These are phyloP conservation scores for Notolepis coatsorum DNA, from an alignment of 2,797 vertebrate species.

Conservation along the genomic window DNA sequence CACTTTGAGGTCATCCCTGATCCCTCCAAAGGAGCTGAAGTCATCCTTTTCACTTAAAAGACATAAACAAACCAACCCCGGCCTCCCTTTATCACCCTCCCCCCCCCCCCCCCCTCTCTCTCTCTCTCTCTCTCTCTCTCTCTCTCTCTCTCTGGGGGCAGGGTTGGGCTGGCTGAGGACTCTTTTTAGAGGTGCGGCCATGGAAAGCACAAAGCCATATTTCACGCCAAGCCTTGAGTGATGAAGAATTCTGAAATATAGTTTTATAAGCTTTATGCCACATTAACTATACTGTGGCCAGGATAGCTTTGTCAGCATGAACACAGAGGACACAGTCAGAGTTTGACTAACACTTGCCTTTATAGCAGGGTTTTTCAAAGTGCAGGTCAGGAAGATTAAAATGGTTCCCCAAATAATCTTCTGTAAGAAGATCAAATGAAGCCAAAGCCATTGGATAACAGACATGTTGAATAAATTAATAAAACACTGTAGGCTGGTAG, in stretches of 20 bases:
- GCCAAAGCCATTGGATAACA: no score
- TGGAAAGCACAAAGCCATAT: conserved; percentile 13
- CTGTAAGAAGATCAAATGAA: no score
- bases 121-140: conserved; percentile 18
- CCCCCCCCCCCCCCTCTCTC: conserved; percentile 1
- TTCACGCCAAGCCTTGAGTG: conserved; percentile 17
- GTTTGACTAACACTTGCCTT: conserved; percentile 31
- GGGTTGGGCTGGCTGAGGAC: conserved; percentile 47
- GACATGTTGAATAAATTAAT: no score
- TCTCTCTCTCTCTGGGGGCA: conserved; percentile 61
- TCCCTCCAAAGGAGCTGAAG: conserved; percentile 65
- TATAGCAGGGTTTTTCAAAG: no score
- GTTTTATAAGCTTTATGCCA: conserved; percentile 22
- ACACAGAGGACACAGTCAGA: conserved; percentile 26
- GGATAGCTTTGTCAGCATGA: conserved; percentile 55
- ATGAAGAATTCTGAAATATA: conserved; percentile 15
- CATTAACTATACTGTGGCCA: conserved; percentile 3
- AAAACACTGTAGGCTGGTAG: no score
- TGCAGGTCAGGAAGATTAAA: no score
- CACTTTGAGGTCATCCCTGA: conserved; percentile 45
- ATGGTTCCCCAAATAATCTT: no score
- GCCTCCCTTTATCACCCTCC: conserved; percentile 38
- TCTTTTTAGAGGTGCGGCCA: conserved; percentile 38
- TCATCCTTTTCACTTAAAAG: conserved; percentile 66
- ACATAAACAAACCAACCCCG: conserved; percentile 61